Base-by-base conservation (phyloP, 2,797 vertebrate genomes). In the Galago senegalensis region DNA sequence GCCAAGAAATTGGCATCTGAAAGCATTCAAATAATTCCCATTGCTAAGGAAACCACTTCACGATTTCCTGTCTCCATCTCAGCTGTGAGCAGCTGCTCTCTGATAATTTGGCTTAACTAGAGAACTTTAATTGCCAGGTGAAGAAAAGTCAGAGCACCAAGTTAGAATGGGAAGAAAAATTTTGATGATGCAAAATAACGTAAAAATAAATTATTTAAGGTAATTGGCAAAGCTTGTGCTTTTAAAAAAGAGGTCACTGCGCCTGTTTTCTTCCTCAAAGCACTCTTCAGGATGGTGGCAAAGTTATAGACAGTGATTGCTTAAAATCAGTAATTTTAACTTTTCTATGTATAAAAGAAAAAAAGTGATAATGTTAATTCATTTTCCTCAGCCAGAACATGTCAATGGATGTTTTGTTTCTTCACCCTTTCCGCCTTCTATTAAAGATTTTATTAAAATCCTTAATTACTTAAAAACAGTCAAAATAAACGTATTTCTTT, bases 31-130 rank as follows among this genome's bases (percentile, higher is more conserved):
- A 27, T 6, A 1, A 94, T 40, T 72, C 77, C 84, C 89, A 96
- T 97, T 76, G 93, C 96, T 95, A 97, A 96, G 96, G 94, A 97
- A 97, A 97, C 91, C 89, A 85, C 93, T 93, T 96, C 70, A 56
- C 43, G 18, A 63, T 96, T 97, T 94, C 29, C 58, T 93, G 79
- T 82, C 60, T 93, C 82, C 67, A 5, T 73, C 94, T 93, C 90
- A 73, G 91, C 69, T 89, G 89, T 83, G 63, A 82, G 72, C 61
- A 95, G 84, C 25, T 96, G 84, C 60, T 94, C 86, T 69, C 67
- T 93, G 80, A 72, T 43, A 94, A 85, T 83, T 84, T 93, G 91
- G 87, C 92, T 96, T 76, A 67, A 11, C 86, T 53, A 69, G 82
- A 93, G 87, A 1, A 2, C 53, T 81, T 87, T 40, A 85, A 69